Percentiles rank a stretch among this genome's conserved stretches.
These are phyloP conservation scores for Stegostoma tigrinum DNA, from an alignment of 2,113 vertebrate species.

Conservation along the genomic window DNA sequence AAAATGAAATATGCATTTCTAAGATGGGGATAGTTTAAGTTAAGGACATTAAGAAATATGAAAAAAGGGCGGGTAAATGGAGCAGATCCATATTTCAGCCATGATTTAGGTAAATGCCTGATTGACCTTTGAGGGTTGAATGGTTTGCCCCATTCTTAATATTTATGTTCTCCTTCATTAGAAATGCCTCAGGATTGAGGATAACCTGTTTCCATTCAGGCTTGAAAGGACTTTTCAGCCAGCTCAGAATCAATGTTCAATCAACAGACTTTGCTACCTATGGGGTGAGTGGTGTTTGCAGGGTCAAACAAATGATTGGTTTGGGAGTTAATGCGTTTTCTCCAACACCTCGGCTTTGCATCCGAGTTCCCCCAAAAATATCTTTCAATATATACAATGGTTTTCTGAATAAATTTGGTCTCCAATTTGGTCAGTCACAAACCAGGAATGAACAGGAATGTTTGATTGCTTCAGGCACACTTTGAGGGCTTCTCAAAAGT, in stretches of 20 bases:
- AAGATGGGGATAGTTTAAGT: background rate
- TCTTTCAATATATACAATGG: background rate
- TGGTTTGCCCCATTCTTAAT: background rate
- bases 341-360: background rate
- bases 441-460: background rate
- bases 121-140: background rate
- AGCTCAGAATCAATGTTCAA: background rate
- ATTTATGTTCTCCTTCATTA: background rate
- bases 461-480: too few relatives aligned
- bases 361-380: background rate
- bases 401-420: too few relatives aligned
- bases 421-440: background rate
- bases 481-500: background rate
- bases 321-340: background rate
- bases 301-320: background rate
- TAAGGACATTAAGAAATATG: background rate
- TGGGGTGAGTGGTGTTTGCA: background rate
- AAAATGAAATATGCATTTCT: background rate
- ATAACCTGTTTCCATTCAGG: background rate
- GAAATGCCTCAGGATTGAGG: background rate
- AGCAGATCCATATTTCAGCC: background rate
- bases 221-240: background rate
- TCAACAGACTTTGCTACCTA: background rate
- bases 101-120: background rate
- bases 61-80: background rate